A percentile compares a stretch with the other conserved stretches of the same genome.
Conservation (phyloP, 2,797 vertebrate species). For the Eidolon dupreanum region DNA sequence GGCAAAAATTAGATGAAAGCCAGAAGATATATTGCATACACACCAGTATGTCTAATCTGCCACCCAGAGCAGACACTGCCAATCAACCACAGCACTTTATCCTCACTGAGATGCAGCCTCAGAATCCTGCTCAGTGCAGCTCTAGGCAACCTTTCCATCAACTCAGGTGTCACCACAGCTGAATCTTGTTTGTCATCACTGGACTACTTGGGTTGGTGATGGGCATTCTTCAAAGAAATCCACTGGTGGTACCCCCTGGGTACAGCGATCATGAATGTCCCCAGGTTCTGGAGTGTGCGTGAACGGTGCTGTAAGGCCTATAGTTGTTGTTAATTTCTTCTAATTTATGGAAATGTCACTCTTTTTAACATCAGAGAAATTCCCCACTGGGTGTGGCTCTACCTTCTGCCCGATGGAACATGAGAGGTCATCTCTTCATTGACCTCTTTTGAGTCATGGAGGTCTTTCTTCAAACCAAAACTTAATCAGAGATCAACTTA, state of each 20-base stretch:
- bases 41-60: no score
- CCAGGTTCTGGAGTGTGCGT: background rate
- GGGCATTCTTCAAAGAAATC: background rate
- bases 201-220: background rate
- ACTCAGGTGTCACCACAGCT: background rate
- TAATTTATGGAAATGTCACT: background rate
- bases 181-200: background rate
- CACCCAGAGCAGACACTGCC: background rate
- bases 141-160: background rate
- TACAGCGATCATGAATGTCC: background rate
- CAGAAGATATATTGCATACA: background rate
- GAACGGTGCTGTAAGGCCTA: background rate
- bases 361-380: background rate
- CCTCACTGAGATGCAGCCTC: background rate
- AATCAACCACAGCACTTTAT: background rate
- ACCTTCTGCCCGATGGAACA: background rate
- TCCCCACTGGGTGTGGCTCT: background rate
- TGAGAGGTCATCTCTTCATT: background rate
- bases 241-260: background rate
- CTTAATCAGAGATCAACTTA: background rate
- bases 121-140: background rate
- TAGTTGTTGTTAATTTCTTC: background rate
- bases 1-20: constrained; percentile 26
- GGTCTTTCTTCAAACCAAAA: background rate
- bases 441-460: background rate